phyloP scores from a whole-genome alignment of 2,888 invertebrate genomes.

The Synergus umbraculus region DNA sequence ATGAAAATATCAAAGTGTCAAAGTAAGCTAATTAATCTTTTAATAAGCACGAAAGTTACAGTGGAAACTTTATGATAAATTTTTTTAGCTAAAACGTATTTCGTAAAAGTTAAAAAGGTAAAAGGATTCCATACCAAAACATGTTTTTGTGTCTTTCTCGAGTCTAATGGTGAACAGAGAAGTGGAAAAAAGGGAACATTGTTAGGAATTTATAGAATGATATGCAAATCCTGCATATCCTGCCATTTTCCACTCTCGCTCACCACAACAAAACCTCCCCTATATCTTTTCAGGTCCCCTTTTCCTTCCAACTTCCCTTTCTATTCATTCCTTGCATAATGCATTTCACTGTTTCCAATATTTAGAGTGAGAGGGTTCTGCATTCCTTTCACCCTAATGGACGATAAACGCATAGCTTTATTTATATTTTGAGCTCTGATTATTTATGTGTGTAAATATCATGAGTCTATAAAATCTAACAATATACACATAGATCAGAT shows the following conservation, averaged over 20 bases:
- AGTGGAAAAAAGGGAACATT: not conserved
- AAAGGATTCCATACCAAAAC: not conserved
- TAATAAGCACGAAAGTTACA: too few relatives aligned
- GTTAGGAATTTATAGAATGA: slow-evolving; percentile 1
- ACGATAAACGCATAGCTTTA: slow-evolving; percentile 1
- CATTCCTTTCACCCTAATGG: not conserved
- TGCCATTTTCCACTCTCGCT: slow-evolving; percentile 14
- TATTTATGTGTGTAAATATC: not conserved
- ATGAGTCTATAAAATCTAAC: too few relatives aligned
- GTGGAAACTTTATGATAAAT: not conserved
- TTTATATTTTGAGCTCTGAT: not conserved
- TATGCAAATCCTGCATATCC: slow-evolving; percentile 27
- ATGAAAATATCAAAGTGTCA: not conserved
- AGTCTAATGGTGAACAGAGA: not conserved
- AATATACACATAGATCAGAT: too few relatives aligned
- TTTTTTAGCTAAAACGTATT: not conserved
- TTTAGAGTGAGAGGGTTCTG: not conserved
- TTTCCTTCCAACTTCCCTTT: not conserved
- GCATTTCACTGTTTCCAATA: slow-evolving; percentile 25
- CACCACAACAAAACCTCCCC: slow-evolving; percentile 5
- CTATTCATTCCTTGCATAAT: slow-evolving; percentile 18
- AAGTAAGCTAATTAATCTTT: not conserved
- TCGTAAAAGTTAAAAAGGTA: not conserved
- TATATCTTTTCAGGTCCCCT: not conserved
- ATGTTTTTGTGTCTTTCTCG: not conserved